A percentile compares a stretch with the other conserved stretches of the same genome.
Evolutionary conservation across 2,888 invertebrate genomes (phyloP).

Genomic region (Phania funesta): DNA sequence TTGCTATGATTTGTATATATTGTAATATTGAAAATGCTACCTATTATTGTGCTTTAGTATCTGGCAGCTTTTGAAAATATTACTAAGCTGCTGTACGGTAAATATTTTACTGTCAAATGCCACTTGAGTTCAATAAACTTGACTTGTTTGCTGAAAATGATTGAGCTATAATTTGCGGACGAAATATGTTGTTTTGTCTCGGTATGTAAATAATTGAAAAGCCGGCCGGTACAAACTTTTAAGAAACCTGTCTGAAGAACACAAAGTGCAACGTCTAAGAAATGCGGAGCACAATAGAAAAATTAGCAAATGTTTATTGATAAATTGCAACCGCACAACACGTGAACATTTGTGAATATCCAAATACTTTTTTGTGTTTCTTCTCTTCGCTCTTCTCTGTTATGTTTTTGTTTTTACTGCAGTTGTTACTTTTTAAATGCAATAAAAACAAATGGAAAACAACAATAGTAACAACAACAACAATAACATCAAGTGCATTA

Average conservation of each 20-base stretch:
- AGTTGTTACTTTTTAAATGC: slow-evolving; percentile 18
- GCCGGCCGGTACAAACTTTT: slow-evolving; percentile 67
- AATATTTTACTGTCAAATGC: slow-evolving; percentile 10
- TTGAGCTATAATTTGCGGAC: slow-evolving; percentile 49
- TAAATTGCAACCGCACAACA: slow-evolving; percentile 62
- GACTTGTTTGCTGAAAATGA: slow-evolving; percentile 37
- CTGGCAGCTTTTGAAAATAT: not conserved
- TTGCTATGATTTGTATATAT: too few relatives aligned
- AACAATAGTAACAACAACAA: not conserved
- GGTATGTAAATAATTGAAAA: slow-evolving; percentile 45
- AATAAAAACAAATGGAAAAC: slow-evolving; percentile 49
- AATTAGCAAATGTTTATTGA: slow-evolving; percentile 61
- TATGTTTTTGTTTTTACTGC: not conserved
- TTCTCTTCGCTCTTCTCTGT: too few relatives aligned
- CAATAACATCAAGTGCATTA: slow-evolving; percentile 56
- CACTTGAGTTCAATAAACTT: slow-evolving; percentile 61
- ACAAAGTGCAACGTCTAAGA: not conserved
- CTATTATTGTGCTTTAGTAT: not conserved
- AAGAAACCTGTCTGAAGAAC: slow-evolving; percentile 26
- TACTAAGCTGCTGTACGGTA: not conserved
- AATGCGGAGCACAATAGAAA: slow-evolving; percentile 1
- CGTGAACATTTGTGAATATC: slow-evolving; percentile 23
- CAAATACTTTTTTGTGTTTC: not conserved
- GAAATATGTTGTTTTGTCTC: not conserved
- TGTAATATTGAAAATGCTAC: too few relatives aligned